Percentiles rank a stretch among this genome's conserved stretches.
Evolutionary conservation across 1,140 invertebrate species (phyloP).

Genomic region (Phocides pigmalion): DNA sequence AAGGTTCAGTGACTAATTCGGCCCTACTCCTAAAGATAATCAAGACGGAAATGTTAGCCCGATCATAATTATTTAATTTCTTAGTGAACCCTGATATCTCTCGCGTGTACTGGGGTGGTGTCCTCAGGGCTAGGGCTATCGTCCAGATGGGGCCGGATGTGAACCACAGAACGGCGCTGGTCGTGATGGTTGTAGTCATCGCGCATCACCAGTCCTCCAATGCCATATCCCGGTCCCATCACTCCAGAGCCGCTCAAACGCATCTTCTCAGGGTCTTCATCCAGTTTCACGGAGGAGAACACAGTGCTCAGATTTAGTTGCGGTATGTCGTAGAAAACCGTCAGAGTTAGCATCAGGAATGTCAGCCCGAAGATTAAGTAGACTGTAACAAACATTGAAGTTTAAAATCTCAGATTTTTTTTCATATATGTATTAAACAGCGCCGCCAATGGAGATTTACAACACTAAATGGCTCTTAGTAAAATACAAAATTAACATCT

Average conservation of each 20-base stretch:
- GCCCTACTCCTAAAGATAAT: slow-evolving; percentile 8
- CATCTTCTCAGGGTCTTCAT: slow-evolving; percentile 86
- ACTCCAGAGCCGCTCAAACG: slow-evolving; percentile 81
- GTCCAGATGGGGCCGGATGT: slow-evolving; percentile 85
- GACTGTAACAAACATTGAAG: slow-evolving; percentile 81
- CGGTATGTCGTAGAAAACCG: slow-evolving; percentile 94
- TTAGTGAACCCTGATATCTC: slow-evolving; percentile 82
- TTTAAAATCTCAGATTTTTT: not conserved
- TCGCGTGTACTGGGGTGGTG: slow-evolving; percentile 85
- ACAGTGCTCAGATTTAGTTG: slow-evolving; percentile 92
- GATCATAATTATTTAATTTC: slow-evolving; percentile 3
- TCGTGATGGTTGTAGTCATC: slow-evolving; percentile 77
- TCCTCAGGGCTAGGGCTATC: slow-evolving; percentile 88
- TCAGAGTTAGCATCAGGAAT: slow-evolving; percentile 92
- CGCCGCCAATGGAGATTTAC: too few relatives aligned
- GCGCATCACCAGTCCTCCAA: slow-evolving; percentile 75
- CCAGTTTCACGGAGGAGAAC: slow-evolving; percentile 88
- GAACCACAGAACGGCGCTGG: slow-evolving; percentile 84
- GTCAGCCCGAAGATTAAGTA: slow-evolving; percentile 91
- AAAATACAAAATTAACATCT: too few relatives aligned
- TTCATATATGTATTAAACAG: too few relatives aligned
- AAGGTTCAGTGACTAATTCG: not conserved
- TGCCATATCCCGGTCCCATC: slow-evolving; percentile 79
- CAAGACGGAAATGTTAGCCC: not conserved
- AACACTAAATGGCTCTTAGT: too few relatives aligned